A percentile compares a stretch with the other conserved stretches of the same genome.
phyloP scores from a whole-genome alignment of 23 tunicate genomes.

The Halocynthia aurantium region DNA sequence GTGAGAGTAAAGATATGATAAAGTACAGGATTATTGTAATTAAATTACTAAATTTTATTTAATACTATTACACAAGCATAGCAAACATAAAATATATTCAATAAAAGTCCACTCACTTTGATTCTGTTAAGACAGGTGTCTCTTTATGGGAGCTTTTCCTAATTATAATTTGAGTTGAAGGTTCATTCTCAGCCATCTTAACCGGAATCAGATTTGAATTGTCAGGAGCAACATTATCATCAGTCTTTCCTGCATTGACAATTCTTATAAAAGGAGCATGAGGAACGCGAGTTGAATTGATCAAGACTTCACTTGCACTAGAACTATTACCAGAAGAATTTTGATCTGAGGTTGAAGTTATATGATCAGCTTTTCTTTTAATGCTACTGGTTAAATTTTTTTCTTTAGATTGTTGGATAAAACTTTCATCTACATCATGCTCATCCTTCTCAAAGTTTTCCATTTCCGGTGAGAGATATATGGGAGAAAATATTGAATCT shows the following conservation, averaged over 20 bases:
- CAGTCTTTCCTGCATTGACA: too few relatives aligned
- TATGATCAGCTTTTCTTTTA: neutral
- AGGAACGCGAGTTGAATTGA: conserved; percentile 15
- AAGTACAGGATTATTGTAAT: too few relatives aligned
- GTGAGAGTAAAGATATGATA: too few relatives aligned
- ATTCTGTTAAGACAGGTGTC: neutral
- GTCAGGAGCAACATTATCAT: too few relatives aligned
- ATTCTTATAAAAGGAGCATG: neutral
- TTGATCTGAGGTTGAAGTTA: neutral
- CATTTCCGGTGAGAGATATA: neutral
- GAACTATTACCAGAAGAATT: conserved; percentile 5
- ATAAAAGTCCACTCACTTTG: neutral
- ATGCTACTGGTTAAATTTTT: conserved; percentile 22
- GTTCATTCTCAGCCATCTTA: neutral
- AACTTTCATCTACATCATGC: neutral
- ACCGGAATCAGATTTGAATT: neutral
- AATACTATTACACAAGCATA: too few relatives aligned
- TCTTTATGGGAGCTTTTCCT: neutral
- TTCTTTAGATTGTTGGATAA: neutral
- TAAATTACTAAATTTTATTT: too few relatives aligned
- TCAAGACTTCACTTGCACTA: conserved; percentile 17
- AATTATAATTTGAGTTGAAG: neutral
- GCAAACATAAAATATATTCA: too few relatives aligned
- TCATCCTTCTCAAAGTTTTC: neutral
- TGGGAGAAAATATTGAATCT: conserved; percentile 5